Evolutionary conservation across 2,113 vertebrate species (phyloP), one percentile per base, ranked within the genome.

Genomic region (Oncorhynchus nerka): DNA sequence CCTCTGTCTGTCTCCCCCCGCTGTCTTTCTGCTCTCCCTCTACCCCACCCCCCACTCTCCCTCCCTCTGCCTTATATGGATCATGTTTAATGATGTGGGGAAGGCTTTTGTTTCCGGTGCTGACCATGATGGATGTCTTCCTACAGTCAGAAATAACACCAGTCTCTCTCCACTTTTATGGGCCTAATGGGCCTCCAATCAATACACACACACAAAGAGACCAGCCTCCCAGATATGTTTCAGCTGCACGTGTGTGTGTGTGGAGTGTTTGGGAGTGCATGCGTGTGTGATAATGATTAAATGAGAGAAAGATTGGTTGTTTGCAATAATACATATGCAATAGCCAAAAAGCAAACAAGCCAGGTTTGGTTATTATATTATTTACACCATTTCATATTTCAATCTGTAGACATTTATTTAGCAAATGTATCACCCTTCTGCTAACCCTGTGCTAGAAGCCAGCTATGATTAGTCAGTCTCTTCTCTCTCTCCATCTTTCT

Each of bases 161-260:
- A 32, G 57, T 39, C 73, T 49, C 68, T 62, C 75, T 76, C 68
- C 19, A 13, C 45, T 11, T 67, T 79, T 51, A 70, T 62, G 61
- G 74, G 49, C 49, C 39, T 78, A 84, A 84, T 77, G 78, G 64
- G 68, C 5, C 11, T 8, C 57, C 45, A 70, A 81, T 83, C 62
- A 67, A 85, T 76, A 82, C 26, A 67, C 26, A 51, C 67, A 64
- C 8, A 59, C 24, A 48, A n/a, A 30, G 65, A 39, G 22, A 48
- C 49, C 49, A 51, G 12, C 11, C 49, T 15, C 49, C 11, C 13
- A 16, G 26, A 30, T 51, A 49, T 15, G 16, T n/a, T 3, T n/a
- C 20, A 16, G 57, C 49, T 32, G 20, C n/a, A 19, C 28, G 3
- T 28, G 28, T 28, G 28, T 49, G n/a, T 28, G 32, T 48, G 39